These are phyloP conservation scores for Etheostoma perlongum DNA, from an alignment of 2,797 vertebrate species.

Conservation along the genomic window DNA sequence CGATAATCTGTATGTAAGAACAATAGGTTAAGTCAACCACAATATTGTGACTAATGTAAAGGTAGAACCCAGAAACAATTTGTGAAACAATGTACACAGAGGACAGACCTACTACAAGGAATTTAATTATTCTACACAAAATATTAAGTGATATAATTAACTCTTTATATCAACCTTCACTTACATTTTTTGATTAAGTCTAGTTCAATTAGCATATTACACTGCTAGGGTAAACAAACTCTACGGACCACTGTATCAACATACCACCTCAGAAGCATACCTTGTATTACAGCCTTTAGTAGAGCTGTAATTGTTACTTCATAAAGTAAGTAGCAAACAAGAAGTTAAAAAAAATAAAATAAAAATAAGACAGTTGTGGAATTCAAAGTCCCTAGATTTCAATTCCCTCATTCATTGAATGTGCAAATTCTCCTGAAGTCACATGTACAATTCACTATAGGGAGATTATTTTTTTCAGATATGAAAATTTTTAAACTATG, in stretches of 20 bases:
- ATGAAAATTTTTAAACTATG: background rate
- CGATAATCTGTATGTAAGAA: background rate
- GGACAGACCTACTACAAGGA: background rate
- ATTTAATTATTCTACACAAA: background rate
- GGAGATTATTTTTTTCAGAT: background rate
- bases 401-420: background rate
- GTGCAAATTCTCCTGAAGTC: background rate
- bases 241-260: background rate
- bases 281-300: background rate
- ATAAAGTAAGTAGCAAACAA: background rate
- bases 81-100: conserved; percentile 1
- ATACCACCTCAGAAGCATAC: background rate
- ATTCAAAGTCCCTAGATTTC: background rate
- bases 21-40: background rate
- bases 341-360: too few species aligned
- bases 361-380: background rate
- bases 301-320: background rate
- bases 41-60: background rate
- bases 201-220: background rate
- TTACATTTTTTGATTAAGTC: background rate
- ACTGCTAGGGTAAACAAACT: background rate
- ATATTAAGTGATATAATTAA: background rate
- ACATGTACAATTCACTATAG: background rate
- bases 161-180: background rate
- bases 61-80: background rate